Evolutionary conservation across 2,888 invertebrate species (phyloP).

Genomic region (Aleiodes testaceus): DNA sequence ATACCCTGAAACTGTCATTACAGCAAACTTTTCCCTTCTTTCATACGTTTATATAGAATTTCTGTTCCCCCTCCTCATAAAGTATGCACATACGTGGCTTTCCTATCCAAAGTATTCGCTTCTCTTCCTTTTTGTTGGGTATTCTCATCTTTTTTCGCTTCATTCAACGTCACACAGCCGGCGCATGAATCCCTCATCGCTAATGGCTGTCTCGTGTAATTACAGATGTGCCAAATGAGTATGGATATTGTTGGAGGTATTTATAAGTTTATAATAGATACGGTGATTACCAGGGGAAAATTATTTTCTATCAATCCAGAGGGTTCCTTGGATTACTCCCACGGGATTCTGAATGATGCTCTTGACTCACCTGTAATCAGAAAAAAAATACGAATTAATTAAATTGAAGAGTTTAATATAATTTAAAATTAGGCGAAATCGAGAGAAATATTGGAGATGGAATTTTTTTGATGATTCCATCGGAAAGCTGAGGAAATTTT

Average conservation of each 20-base stretch:
- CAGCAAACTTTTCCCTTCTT: conserved; percentile 40
- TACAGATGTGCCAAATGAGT: conserved; percentile 12
- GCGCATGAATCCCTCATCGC: background rate
- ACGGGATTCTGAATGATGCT: too few relatives aligned
- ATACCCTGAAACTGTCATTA: conserved; percentile 39
- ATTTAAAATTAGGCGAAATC: too few relatives aligned
- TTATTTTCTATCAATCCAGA: too few relatives aligned
- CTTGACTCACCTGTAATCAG: conserved; percentile 51
- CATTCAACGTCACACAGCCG: conserved; percentile 22
- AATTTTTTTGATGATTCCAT: too few relatives aligned
- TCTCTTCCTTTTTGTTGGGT: background rate
- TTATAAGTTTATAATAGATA: too few relatives aligned
- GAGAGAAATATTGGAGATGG: too few relatives aligned
- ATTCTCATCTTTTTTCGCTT: conserved; percentile 4
- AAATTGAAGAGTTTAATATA: too few relatives aligned
- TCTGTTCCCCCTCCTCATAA: conserved; percentile 24
- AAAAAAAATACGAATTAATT: background rate
- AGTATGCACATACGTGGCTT: conserved; percentile 40
- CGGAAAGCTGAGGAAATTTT: too few relatives aligned
- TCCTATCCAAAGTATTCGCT: conserved; percentile 4
- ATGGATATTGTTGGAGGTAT: too few relatives aligned
- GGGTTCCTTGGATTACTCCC: too few relatives aligned
- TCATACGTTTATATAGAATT: conserved; percentile 15
- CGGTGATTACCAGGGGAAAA: too few relatives aligned
- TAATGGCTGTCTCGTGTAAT: conserved; percentile 29